A percentile compares a stretch with the other conserved stretches of the same genome.
Conservation (phyloP, 2,113 vertebrate genomes). For the Hoplias malabaricus region DNA sequence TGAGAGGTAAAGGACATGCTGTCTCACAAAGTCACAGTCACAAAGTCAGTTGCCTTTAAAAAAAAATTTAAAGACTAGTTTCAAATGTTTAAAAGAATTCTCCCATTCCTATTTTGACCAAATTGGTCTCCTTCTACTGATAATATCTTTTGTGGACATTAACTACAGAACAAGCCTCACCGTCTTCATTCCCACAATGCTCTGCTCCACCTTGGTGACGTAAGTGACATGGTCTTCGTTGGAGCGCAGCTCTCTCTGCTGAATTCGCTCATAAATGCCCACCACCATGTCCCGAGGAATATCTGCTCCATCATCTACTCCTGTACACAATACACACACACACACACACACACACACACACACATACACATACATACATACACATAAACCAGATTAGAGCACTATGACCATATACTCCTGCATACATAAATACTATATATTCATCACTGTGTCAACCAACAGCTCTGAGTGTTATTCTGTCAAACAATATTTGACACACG, state of each 20-base stretch:
- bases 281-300: slow-evolving; percentile 96
- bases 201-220: slow-evolving; percentile 98
- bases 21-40: neutral
- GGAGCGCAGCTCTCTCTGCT: slow-evolving; percentile 92
- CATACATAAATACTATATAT: neutral
- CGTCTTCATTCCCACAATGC: slow-evolving; percentile 98
- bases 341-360: slow-evolving; percentile 26
- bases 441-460: no score
- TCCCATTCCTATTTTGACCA: neutral
- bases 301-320: slow-evolving; percentile 95
- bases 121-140: neutral
- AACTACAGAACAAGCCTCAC: slow-evolving; percentile 76
- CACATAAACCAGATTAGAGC: neutral
- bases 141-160: no score
- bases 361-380: slow-evolving; percentile 18
- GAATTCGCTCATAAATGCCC: slow-evolving; percentile 97
- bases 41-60: neutral
- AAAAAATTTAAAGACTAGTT: neutral
- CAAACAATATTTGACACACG: no score
- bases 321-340: slow-evolving; percentile 60
- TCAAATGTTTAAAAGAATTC: no score
- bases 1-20: neutral
- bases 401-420: neutral
- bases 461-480: no score
- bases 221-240: slow-evolving; percentile 99